Base-by-base conservation (phyloP, 2,888 invertebrate species). In the Athalia rosae region DNA sequence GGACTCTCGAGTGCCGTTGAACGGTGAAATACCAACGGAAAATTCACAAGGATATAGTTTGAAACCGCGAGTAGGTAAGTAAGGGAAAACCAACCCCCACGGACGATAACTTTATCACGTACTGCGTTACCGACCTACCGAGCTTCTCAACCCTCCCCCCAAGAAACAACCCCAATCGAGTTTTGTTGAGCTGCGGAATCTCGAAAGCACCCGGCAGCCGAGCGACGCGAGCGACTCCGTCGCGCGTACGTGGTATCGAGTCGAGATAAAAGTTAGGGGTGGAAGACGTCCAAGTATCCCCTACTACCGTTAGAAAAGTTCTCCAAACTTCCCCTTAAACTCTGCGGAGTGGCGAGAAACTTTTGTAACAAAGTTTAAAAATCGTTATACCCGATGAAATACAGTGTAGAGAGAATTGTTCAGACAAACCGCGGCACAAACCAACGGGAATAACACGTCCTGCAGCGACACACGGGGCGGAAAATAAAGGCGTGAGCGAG, bases 331-430 rank as follows among this genome's bases (percentile, higher is more conserved):
- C 82, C 84, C 85, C 85, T 81, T 82, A 81, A 81, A 74, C 48
- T 61, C 83, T 80, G 83, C 81, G 83, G 76, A 77, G 77, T 78
- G 74, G 76, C 77, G 79, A 78, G 84, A 83, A 86, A 84, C 85
- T 87, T 83, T 56, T 83, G 84, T 82, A 83, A 83, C 83, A 87
- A 88, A 87, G 84, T 88, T 87, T 87, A 87, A 87, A 87, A 88
- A 88, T 88, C 88, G 87, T 87, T 88, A 88, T 84, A 61, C 84
- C 47, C 73, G 59, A 74, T 59, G 47, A 61, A 61, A 61, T 61
- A 74, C 61, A 28, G 28, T 2, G 47, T 48, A 48, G 61, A 11
- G 61, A 53, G 43, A 47, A 28, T 28, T 28, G 61, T 43, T 61
- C 73, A 48, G 53, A 61, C 73, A 71, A 71, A 71, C 71, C 71